Evolutionary conservation across 2,888 invertebrate species (phyloP).

Genomic region (Bunonema sp.): DNA sequence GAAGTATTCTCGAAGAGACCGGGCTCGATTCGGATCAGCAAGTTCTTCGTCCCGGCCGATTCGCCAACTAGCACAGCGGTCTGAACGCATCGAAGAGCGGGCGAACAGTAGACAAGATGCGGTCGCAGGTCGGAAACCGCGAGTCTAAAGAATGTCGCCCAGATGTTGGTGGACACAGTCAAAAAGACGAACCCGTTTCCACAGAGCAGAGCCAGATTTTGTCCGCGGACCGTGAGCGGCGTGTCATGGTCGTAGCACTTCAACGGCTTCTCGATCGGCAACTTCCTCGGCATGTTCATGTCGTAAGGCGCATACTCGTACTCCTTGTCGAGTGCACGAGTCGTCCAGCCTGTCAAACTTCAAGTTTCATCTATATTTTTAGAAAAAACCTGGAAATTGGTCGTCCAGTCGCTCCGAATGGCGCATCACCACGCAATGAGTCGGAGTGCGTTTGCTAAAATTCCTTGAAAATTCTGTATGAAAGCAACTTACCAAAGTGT

Average conservation of each 20-base stretch:
- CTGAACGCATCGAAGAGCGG: constrained; percentile 28
- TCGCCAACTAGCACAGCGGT: constrained; percentile 15
- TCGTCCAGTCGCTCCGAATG: constrained; percentile 21
- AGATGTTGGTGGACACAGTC: too few species aligned
- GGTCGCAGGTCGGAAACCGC: too few species aligned
- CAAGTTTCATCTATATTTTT: too few species aligned
- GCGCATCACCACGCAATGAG: constrained; percentile 23
- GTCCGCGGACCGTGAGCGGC: too few species aligned
- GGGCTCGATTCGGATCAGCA: constrained; percentile 18
- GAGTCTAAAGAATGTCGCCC: too few species aligned
- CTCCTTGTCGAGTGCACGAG: constrained; percentile 4
- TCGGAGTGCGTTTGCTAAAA: too few species aligned
- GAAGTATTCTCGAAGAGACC: constrained; percentile 23
- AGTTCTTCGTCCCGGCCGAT: constrained; percentile 3
- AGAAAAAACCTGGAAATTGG: constrained; percentile 12
- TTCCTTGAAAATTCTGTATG: too few species aligned
- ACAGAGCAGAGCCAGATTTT: too few species aligned
- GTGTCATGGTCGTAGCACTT: constrained; percentile 17
- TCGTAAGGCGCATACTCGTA: constrained; percentile 12
- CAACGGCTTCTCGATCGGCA: constrained; percentile 17
- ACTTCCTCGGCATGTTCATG: constrained; percentile 14
- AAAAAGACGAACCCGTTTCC: too few species aligned
- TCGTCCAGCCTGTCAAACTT: constrained; percentile 14
- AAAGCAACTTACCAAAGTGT: too few species aligned
- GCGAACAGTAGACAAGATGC: constrained; percentile 28